Evolutionary conservation across 2,797 vertebrate genomes (phyloP).

Genomic region (Dallia pectoralis): DNA sequence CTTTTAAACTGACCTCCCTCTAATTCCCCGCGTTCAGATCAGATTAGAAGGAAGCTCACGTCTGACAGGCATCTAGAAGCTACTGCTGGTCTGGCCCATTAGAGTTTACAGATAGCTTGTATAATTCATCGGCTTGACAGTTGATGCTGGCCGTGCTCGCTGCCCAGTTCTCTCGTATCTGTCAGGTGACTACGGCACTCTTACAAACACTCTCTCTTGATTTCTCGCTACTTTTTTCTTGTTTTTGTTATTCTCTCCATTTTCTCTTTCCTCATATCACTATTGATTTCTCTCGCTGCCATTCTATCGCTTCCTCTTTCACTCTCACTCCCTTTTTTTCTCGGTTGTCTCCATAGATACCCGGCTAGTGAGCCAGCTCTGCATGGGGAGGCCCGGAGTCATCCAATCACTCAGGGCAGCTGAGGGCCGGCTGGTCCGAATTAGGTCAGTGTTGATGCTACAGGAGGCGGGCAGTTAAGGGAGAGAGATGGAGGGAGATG

Average conservation of each 20-base stretch:
- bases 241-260: too few species aligned
- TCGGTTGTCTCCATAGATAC: conserved; percentile 56
- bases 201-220: background rate
- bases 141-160: conserved; percentile 45
- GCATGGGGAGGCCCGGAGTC: conserved; percentile 28
- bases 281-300: conserved; percentile 2
- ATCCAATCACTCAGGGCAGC: conserved; percentile 50
- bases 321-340: background rate
- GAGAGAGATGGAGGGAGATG: background rate
- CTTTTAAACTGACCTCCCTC: background rate
- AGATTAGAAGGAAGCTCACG: background rate
- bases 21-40: background rate
- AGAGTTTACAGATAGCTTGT: conserved; percentile 48
- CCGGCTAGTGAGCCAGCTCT: conserved; percentile 31
- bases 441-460: conserved; percentile 48
- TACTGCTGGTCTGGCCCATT: conserved; percentile 23
- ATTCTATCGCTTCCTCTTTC: too few species aligned
- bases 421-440: conserved; percentile 32
- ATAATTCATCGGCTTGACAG: conserved; percentile 58
- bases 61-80: conserved; percentile 23
- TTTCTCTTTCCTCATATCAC: background rate
- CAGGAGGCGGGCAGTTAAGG: background rate
- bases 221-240: too few species aligned
- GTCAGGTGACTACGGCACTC: conserved; percentile 3
- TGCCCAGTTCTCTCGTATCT: conserved; percentile 6